These are phyloP conservation scores for Pollenia amentaria DNA, from an alignment of 2,888 invertebrate genomes.

Conservation along the genomic window DNA sequence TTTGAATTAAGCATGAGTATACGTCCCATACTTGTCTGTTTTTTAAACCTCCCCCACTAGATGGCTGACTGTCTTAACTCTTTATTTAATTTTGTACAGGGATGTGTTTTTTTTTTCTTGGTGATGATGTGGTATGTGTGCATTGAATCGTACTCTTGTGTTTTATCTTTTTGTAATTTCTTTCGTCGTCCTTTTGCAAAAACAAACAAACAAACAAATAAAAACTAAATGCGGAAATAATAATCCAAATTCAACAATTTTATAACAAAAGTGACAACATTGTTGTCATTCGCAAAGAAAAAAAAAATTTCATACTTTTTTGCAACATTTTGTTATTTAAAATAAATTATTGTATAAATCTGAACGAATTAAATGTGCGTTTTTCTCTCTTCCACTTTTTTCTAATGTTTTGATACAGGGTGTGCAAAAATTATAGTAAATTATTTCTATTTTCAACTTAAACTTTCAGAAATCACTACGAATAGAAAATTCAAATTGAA, in stretches of 20 bases:
- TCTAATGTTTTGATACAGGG: slow-evolving; percentile 5
- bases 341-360: slow-evolving; percentile 36
- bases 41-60: not conserved
- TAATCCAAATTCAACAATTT: slow-evolving; percentile 60
- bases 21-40: not conserved
- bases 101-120: not conserved
- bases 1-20: slow-evolving; percentile 15
- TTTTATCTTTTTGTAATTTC: slow-evolving; percentile 39
- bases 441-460: too few species aligned
- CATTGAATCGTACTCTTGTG: not conserved
- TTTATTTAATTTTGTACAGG: not conserved
- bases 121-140: slow-evolving; percentile 28
- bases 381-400: not conserved
- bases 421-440: not conserved
- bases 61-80: not conserved
- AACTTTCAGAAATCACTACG: too few species aligned
- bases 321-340: not conserved
- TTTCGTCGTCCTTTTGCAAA: not conserved
- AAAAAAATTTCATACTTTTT: not conserved
- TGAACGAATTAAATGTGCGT: slow-evolving; percentile 4
- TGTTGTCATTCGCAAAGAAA: slow-evolving; percentile 33
- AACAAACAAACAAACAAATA: slow-evolving; percentile 20
- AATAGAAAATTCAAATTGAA: too few species aligned
- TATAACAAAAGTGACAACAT: slow-evolving; percentile 48
- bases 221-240: slow-evolving; percentile 55